Evolutionary conservation across 1,140 invertebrate genomes (phyloP).

Genomic region (Monochamus saltuarius): DNA sequence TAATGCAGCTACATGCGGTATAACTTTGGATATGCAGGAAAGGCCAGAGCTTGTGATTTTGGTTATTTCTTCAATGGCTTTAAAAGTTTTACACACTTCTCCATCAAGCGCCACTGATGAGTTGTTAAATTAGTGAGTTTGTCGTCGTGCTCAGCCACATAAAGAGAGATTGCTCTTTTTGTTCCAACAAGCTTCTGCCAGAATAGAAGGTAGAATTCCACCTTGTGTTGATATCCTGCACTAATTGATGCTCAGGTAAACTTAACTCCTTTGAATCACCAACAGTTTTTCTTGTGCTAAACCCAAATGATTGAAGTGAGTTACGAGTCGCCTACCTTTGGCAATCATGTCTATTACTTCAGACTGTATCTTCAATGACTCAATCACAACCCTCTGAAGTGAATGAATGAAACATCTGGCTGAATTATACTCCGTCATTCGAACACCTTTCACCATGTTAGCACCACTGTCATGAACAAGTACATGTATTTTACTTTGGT

Average conservation of each 20-base stretch:
- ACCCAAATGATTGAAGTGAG: slow-evolving; percentile 20
- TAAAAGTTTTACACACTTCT: slow-evolving; percentile 19
- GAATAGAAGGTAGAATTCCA: slow-evolving; percentile 28
- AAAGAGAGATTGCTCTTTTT: slow-evolving; percentile 20
- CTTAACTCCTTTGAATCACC: slow-evolving; percentile 8
- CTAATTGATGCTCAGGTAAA: slow-evolving; percentile 11
- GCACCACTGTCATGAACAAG: slow-evolving; percentile 13
- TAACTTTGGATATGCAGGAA: slow-evolving; percentile 21
- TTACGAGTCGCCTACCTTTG: slow-evolving; percentile 6
- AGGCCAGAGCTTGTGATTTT: slow-evolving; percentile 23
- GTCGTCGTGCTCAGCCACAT: slow-evolving; percentile 5
- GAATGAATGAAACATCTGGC: slow-evolving; percentile 17
- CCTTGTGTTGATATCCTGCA: slow-evolving; percentile 24
- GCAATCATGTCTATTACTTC: slow-evolving; percentile 11
- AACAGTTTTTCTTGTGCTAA: slow-evolving; percentile 12
- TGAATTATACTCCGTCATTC: slow-evolving; percentile 16
- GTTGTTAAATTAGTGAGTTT: slow-evolving; percentile 14
- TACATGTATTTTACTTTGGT: neutral
- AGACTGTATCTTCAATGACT: neutral
- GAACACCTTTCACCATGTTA: slow-evolving; percentile 2
- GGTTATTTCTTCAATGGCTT: slow-evolving; percentile 28
- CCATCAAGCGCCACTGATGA: slow-evolving; percentile 18
- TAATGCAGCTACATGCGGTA: slow-evolving; percentile 16
- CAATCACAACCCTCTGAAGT: slow-evolving; percentile 6
- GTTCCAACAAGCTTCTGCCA: slow-evolving; percentile 14